Conservation (phyloP, 1,140 invertebrate genomes). For the Lasioglossum albipes region DNA sequence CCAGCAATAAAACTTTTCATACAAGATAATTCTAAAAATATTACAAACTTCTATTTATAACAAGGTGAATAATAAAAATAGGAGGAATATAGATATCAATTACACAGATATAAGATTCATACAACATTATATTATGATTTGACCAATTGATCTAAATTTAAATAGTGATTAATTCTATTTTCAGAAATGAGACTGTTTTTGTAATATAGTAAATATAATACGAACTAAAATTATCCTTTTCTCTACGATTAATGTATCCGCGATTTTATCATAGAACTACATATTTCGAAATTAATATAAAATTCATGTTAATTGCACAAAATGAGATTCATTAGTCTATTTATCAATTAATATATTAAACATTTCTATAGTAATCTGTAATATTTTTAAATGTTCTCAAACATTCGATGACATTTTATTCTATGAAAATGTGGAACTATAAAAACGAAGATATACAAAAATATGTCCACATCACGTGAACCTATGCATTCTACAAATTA, state of each 20-base stretch:
- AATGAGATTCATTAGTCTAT: background rate
- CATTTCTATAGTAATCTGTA: background rate
- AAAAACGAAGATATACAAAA: background rate
- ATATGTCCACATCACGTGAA: background rate
- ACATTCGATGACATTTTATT: background rate
- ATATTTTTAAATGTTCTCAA: background rate
- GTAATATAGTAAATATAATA: conserved; percentile 16
- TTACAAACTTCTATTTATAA: conserved; percentile 32
- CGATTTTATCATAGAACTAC: background rate
- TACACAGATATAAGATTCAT: conserved; percentile 13
- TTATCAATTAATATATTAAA: background rate
- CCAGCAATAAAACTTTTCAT: background rate
- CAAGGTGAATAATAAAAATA: conserved; percentile 19
- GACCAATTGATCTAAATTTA: conserved; percentile 25
- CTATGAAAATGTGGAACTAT: background rate
- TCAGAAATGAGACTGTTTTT: conserved; percentile 16
- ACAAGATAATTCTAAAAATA: conserved; percentile 3
- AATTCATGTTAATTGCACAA: background rate
- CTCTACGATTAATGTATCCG: background rate
- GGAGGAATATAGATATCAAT: conserved; percentile 15
- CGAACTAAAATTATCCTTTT: conserved; percentile 24
- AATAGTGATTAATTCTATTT: conserved; percentile 21
- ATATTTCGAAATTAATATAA: background rate
- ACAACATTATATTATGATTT: background rate
- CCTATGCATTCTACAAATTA: background rate